Percentiles rank a stretch among this genome's conserved stretches.
Conservation (phyloP, 2,888 invertebrate genomes). For the Amiota mariae region DNA sequence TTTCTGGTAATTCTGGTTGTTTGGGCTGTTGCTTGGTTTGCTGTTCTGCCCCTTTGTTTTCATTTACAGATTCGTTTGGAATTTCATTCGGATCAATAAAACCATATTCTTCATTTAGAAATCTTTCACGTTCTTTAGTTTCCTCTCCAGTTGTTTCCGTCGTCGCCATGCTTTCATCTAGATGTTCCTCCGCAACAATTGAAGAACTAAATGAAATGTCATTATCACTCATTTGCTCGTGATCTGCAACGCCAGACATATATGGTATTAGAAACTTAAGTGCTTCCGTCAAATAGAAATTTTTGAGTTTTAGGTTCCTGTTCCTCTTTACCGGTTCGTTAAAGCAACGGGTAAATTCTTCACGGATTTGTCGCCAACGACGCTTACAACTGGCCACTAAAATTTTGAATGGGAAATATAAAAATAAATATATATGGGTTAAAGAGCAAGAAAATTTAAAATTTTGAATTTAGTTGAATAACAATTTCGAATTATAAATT, state of each 20-base stretch:
- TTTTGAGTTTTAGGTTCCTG: constrained; percentile 43
- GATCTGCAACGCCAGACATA: constrained; percentile 36
- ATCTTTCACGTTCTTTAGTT: neutral
- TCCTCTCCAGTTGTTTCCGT: constrained; percentile 29
- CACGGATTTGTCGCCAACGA: constrained; percentile 66
- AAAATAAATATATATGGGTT: neutral
- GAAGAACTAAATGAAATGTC: neutral
- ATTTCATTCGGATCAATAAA: neutral
- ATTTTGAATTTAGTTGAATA: too few species aligned
- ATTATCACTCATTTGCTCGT: constrained; percentile 18
- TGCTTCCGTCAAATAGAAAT: constrained; percentile 54
- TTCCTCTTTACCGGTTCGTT: constrained; percentile 45
- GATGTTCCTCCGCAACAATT: constrained; percentile 30
- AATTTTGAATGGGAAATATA: constrained; percentile 9
- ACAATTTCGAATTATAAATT: too few species aligned
- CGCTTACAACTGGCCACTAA: constrained; percentile 63
- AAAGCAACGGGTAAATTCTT: constrained; percentile 55
- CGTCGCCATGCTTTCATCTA: constrained; percentile 40
- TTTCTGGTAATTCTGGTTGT: neutral
- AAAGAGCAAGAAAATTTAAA: neutral
- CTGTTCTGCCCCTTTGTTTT: constrained; percentile 29
- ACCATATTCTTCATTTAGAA: neutral
- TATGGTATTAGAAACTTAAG: constrained; percentile 59
- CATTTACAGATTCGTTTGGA: too few species aligned
- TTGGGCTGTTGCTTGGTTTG: constrained; percentile 4